Percentiles rank a stretch among this genome's conserved stretches.
These are phyloP conservation scores for Thecophora atra DNA, from an alignment of 2,888 invertebrate genomes.

Conservation along the genomic window DNA sequence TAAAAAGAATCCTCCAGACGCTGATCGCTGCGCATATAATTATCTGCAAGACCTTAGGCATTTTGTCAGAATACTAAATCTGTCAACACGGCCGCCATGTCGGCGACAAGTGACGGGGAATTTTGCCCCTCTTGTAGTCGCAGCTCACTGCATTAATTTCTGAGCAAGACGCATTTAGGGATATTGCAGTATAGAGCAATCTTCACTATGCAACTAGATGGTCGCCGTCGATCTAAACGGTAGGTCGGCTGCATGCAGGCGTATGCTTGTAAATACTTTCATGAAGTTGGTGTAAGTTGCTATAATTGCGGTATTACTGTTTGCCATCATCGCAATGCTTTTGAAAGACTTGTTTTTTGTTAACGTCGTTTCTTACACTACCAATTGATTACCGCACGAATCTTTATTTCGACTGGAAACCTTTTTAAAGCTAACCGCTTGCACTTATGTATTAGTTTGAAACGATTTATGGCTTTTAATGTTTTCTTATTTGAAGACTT, in stretches of 20 bases:
- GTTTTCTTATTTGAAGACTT: no score
- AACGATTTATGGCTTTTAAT: no score
- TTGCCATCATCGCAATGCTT: conserved; percentile 15
- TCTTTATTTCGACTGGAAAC: no score
- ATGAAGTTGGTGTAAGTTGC: neutral
- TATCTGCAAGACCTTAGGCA: conserved; percentile 5
- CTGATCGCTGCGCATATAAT: neutral
- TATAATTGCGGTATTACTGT: neutral
- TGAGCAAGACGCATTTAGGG: conserved; percentile 13
- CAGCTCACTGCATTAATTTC: conserved; percentile 16
- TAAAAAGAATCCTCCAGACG: neutral
- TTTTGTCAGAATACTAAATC: conserved; percentile 19
- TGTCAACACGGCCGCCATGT: conserved; percentile 6
- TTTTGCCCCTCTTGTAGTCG: conserved; percentile 25
- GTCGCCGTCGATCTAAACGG: neutral
- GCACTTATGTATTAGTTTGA: no score
- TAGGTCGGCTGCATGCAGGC: conserved; percentile 22
- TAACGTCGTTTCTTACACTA: conserved; percentile 6
- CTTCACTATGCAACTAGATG: conserved; percentile 7
- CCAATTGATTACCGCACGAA: no score
- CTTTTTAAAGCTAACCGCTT: no score
- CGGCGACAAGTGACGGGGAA: conserved; percentile 15
- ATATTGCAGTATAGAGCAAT: conserved; percentile 18
- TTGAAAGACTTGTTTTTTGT: neutral
- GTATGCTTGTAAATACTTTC: conserved; percentile 14